A percentile compares a stretch with the other conserved stretches of the same genome.
phyloP scores from a whole-genome alignment of 2,888 invertebrate species.

The Aricia artaxerxes region DNA sequence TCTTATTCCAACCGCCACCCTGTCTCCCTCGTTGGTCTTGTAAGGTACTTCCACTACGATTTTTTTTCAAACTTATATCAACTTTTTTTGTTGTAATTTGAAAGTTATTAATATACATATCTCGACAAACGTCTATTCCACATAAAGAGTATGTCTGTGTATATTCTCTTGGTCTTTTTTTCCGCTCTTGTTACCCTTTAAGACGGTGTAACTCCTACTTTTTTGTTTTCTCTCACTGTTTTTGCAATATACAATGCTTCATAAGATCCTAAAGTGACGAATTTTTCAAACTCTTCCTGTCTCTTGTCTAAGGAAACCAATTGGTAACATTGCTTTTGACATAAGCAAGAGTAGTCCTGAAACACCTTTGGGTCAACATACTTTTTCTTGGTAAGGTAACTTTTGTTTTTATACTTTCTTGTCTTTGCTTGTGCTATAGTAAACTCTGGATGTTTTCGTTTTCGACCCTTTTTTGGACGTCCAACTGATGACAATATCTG shows the following conservation, averaged over 20 bases:
- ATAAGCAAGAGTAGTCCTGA: slow-evolving; percentile 37
- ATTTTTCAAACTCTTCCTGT: slow-evolving; percentile 40
- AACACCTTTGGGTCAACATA: slow-evolving; percentile 37
- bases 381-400: slow-evolving; percentile 34
- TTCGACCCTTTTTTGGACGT: no score
- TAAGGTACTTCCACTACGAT: slow-evolving; percentile 33
- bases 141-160: slow-evolving; percentile 33
- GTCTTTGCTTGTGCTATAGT: background rate
- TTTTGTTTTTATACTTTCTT: slow-evolving; percentile 31
- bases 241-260: slow-evolving; percentile 37
- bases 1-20: slow-evolving; percentile 38
- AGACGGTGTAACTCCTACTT: slow-evolving; percentile 34
- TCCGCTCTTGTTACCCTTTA: slow-evolving; percentile 33
- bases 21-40: slow-evolving; percentile 38
- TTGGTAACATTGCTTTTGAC: slow-evolving; percentile 38
- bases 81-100: slow-evolving; percentile 38
- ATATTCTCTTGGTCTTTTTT: slow-evolving; percentile 36
- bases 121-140: slow-evolving; percentile 35
- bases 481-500: no score
- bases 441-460: no score
- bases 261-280: slow-evolving; percentile 39
- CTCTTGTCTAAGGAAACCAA: slow-evolving; percentile 38
- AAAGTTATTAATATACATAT: slow-evolving; percentile 38
- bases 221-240: slow-evolving; percentile 38
- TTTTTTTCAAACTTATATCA: slow-evolving; percentile 34